Evolutionary conservation across 2,797 vertebrate species (phyloP), one percentile per base, ranked within the genome.

Genomic region (Antennarius maculatus): DNA sequence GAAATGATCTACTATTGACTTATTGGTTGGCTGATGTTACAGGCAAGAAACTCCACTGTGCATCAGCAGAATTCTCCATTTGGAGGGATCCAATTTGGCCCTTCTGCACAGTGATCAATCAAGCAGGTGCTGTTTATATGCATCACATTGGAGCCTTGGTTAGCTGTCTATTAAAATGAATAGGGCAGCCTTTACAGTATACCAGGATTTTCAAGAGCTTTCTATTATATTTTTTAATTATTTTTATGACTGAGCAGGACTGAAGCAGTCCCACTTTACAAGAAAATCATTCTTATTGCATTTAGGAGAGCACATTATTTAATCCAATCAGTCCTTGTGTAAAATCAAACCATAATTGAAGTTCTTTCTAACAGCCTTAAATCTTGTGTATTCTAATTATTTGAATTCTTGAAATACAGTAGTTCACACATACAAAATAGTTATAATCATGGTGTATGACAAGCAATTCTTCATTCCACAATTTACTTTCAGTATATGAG

Each of bases 71-170:
- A 54, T 14, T 56, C 28, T 60, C 45, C 48, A 61, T 29, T 16
- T 47, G n/a, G 48, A n/a, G 37, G 18, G 15, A 63, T 64, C 48
- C 60, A 63, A 69, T 63, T 45, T 72, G 61, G 70, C 49, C 37
- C 49, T 48, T 71, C 56, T 66, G 54, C 74, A 63, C 29, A 11
- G 55, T 18, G 52, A 80, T 84, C 71, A 66, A 61, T 84, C 59
- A 66, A 59, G 27, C 39, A 45, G 49, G 16, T 66, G 10, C 37
- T 72, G 10, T 50, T 51, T 53, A 11, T 23, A 15, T 48, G 37
- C 48, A 53, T 56, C 31, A 6, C 45, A 29, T 4, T 5, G 10
- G 15, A 46, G 47, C 6, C 14, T 29, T 17, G 12, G n/a, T 29
- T 37, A 15, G 18, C 28, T 34, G 54, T 66, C 13, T 46, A 3